Conservation (phyloP, 2,797 vertebrate species). For the Ispidina picta region DNA sequence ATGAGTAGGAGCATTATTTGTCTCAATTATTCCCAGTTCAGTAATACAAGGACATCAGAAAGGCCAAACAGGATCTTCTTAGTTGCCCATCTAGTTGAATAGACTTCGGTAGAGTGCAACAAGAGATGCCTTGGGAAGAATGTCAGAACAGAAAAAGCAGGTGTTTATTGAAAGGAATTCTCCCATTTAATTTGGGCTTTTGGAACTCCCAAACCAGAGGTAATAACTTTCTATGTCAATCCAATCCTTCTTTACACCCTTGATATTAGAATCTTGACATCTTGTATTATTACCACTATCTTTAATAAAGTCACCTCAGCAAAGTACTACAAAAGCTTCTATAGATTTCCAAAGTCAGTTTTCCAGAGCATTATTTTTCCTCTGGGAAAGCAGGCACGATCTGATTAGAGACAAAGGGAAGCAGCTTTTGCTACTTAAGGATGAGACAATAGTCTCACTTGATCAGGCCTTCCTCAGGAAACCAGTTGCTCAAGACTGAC, state of each 20-base stretch:
- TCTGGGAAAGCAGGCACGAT: background rate
- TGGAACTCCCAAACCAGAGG: background rate
- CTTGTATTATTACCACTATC: background rate
- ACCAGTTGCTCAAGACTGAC: background rate
- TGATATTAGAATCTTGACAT: background rate
- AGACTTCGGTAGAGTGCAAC: background rate
- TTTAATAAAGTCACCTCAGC: background rate
- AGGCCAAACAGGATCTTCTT: background rate
- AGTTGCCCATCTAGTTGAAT: background rate
- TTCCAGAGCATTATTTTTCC: background rate
- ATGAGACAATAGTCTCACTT: background rate
- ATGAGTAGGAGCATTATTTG: background rate
- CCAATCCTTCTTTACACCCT: background rate
- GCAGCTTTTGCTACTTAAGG: background rate
- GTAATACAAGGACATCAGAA: background rate
- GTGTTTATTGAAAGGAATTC: background rate
- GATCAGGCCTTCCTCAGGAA: background rate
- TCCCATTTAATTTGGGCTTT: background rate
- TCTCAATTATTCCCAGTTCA: background rate
- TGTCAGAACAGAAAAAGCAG: background rate
- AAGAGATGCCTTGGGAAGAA: background rate
- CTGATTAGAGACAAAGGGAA: background rate
- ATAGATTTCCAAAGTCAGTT: background rate
- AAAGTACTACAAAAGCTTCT: background rate
- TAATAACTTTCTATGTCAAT: background rate